These are phyloP conservation scores for Epinephelus cyanopodus DNA, from an alignment of 2,113 vertebrate species.

Conservation along the genomic window DNA sequence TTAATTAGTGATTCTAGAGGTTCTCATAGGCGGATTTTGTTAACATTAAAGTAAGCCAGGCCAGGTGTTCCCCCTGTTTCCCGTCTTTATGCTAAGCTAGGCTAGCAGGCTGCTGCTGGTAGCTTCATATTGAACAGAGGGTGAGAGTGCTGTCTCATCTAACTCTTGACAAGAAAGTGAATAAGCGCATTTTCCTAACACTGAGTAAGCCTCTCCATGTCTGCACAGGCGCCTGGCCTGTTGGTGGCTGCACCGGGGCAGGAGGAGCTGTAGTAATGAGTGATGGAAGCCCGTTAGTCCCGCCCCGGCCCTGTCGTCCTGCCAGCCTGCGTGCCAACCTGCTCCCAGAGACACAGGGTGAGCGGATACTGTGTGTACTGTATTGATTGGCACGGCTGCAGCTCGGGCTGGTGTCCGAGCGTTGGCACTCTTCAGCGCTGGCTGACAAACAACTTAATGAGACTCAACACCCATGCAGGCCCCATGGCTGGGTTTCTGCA, in stretches of 20 bases:
- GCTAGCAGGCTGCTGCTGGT: not conserved
- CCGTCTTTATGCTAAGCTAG: not conserved
- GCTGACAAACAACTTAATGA: constrained; percentile 67
- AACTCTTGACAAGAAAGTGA: not conserved
- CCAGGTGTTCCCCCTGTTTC: not conserved
- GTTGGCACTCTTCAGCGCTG: constrained; percentile 52
- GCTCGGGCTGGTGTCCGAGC: constrained; percentile 59
- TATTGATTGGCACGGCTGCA: constrained; percentile 73
- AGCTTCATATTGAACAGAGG: not conserved
- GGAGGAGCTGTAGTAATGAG: constrained; percentile 20
- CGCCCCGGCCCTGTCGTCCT: constrained; percentile 19
- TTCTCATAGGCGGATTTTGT: too few species aligned
- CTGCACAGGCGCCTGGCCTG: not conserved
- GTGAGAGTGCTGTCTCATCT: not conserved
- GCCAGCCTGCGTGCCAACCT: constrained; percentile 58
- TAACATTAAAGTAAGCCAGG: too few species aligned
- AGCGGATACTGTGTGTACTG: constrained; percentile 58
- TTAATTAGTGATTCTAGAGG: too few species aligned
- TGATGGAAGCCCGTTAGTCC: constrained; percentile 12
- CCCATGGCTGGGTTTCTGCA: constrained; percentile 19
- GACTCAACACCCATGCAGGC: constrained; percentile 38
- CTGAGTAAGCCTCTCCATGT: not conserved
- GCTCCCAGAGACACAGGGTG: constrained; percentile 51
- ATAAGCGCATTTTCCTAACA: not conserved
- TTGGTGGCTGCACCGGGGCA: not conserved